Evolutionary conservation across 2,113 vertebrate species (phyloP), one percentile per base, ranked within the genome.

Genomic region (Channa argus): DNA sequence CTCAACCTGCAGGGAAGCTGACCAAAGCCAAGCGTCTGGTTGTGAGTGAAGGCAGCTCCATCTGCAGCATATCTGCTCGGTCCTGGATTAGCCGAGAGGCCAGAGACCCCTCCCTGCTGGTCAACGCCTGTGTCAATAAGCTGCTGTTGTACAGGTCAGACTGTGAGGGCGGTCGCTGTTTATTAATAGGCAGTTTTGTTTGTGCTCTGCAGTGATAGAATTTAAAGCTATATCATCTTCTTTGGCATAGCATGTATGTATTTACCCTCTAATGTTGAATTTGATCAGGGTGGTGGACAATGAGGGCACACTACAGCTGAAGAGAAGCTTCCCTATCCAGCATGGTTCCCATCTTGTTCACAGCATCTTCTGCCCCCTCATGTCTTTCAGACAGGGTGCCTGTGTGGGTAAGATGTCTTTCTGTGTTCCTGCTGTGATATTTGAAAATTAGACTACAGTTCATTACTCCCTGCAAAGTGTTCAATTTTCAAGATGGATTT

Each of bases 41-140:
- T 88, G 96, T 97, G 50, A 95, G 94, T 0, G 96, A 97, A 39
- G 96, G 97, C 52, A 97, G 96, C 83, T 94, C 96, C 37, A 94
- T 98, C 87, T 96, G 96, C 64, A 96, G 96, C 71, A 96, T 98
- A 71, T 96, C 96, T 0, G 96, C 97, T 11, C 95, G 96, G 2
- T 97, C 97, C 52, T 98, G 97, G 97, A 97, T 98, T 78, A 98
- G 97, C 84, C 92, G 97, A 0, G 97, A 98, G 89, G 97, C 97
- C 54, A 94, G 96, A 2, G 97, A 98, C 89, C 97, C 97, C 8
- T 97, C 97, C 0, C 93, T 98, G 66, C 95, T 98, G 62, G 92
- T 98, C 74, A 98, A 98, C 0, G 95, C 96, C 54, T 97, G 96
- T 54, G 93, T 97, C 72, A 96, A 96, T 91, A 96, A 97, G 71